Base-by-base conservation (phyloP, 1,140 invertebrate species). In the Pseudomyrmex sp. region DNA sequence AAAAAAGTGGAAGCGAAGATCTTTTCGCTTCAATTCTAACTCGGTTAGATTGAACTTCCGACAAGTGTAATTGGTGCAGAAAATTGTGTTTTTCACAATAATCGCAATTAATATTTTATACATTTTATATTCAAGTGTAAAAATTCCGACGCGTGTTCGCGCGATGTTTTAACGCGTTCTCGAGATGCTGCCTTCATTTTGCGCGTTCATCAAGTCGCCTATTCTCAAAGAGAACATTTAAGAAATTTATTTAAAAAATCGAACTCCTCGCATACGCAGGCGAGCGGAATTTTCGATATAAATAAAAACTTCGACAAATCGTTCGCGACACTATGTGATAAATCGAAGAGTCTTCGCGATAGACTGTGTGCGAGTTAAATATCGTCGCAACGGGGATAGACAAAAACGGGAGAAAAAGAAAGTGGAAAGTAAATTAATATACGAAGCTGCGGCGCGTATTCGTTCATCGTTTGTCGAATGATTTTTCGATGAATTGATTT, bases 291-390 rank as follows among this genome's bases (percentile, higher is more conserved):
- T 79, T 13, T 12, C 9, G 10, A 46, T 59, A 20, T 35, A 48
- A 59, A 35, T 48, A 20, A 79, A 20, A 79, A 20, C 70, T 12
- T 80, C 12, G 23, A 7, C 54, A 20, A n/a, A 13, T 61, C 12
- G 12, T 9, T 20, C 54, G 44, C 10, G 44, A 72, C 66, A 72
- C 2, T 72, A 80, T 72, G 66, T 80, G 54, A 80, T 13, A 48
- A 70, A 70, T 70, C 35, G 26, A 23, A 48, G 44, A 59, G 52
- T 44, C n/a, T 13, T 18, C 35, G 66, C 44, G 5, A 48, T 15
- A 70, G 48, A 48, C 35, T 26, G 76, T 58, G 10, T 15, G 54
- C 3, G 44, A 10, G 72, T 8, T 4, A 13, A 15, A 48, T 58
- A 20, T 18, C 13, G 35, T 15, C 15, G 20, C 20, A 48, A 79